Evolutionary conservation across 2,888 invertebrate genomes (phyloP), one percentile per base, ranked within the genome.

Genomic region (Scrobipalpa atriplicella): DNA sequence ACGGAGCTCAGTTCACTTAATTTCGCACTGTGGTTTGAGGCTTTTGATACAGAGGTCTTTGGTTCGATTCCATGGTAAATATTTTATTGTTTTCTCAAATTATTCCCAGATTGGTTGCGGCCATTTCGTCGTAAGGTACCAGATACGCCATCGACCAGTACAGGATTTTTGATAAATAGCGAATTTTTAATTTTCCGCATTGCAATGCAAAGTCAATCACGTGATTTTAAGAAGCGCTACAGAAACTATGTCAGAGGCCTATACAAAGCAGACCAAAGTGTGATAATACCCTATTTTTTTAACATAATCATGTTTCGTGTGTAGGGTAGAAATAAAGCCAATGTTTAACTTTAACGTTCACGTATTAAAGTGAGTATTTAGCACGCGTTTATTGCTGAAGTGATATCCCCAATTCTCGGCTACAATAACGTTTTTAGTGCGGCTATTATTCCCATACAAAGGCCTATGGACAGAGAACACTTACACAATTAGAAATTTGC

Each of bases 361-460:
- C 47, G 16, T 47, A 47, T 47, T 47, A 47, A n/a, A 47, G n/a
- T 47, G n/a, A 52, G 19, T 10, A 56, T 56, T 56, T 29, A 21
- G 21, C 21, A 56, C 29, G 54, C 54, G 29, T 56, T 56, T 56
- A 56, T 13, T 19, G 21, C 54, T 21, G 54, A 52, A 56, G 54
- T 21, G 19, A 56, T 56, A 56, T 56, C 54, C 21, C 54, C 19
- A 56, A 56, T 56, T 56, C 54, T 56, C 54, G 21, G 21, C 54
- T 13, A 29, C 54, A 56, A 56, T 56, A 56, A 56, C 6, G 11
- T 56, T 21, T 56, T 56, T 56, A 56, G 54, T 56, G 21, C 54
- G 54, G 54, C 54, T 21, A 56, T 56, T 56, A 56, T 56, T 56
- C 54, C 21, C 54, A 21, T 21, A 56, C 54, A 56, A 56, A 56